Conservation (phyloP, 53 echinoderm and acorn worm genomes). For the Patiria pectinifera region DNA sequence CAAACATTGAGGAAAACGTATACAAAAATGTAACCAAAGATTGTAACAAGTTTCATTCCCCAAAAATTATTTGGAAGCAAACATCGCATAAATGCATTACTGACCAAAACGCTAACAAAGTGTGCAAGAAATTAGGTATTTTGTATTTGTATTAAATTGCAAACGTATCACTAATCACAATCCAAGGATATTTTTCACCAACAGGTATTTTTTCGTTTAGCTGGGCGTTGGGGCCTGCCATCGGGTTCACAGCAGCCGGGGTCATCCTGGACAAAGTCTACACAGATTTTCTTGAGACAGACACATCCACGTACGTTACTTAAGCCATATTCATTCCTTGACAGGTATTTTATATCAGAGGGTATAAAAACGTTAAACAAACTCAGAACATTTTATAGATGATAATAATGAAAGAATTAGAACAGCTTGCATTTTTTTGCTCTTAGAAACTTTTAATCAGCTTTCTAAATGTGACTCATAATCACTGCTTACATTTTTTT, state of each 20-base stretch:
- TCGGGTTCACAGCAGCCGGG: conserved; percentile 53
- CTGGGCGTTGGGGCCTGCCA: conserved; percentile 43
- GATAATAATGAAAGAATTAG: background rate
- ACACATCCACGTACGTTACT: conserved; percentile 36
- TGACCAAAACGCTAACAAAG: too few species aligned
- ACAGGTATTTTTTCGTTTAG: conserved; percentile 58
- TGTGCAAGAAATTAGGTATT: too few species aligned
- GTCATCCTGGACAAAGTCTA: conserved; percentile 43
- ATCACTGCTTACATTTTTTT: background rate
- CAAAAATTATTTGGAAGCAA: too few species aligned
- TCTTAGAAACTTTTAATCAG: background rate
- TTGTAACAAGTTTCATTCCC: too few species aligned
- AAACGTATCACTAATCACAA: too few species aligned
- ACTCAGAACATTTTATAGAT: background rate
- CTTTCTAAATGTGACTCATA: background rate
- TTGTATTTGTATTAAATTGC: too few species aligned
- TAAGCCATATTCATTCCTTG: background rate
- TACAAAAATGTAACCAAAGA: too few species aligned
- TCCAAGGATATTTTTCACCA: background rate
- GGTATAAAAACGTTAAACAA: too few species aligned
- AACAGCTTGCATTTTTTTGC: background rate
- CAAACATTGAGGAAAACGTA: too few species aligned
- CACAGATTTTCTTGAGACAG: conserved; percentile 40
- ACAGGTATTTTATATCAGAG: background rate
- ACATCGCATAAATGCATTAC: too few species aligned